Conservation (phyloP, 2,888 invertebrate species). For the Troides helena region DNA sequence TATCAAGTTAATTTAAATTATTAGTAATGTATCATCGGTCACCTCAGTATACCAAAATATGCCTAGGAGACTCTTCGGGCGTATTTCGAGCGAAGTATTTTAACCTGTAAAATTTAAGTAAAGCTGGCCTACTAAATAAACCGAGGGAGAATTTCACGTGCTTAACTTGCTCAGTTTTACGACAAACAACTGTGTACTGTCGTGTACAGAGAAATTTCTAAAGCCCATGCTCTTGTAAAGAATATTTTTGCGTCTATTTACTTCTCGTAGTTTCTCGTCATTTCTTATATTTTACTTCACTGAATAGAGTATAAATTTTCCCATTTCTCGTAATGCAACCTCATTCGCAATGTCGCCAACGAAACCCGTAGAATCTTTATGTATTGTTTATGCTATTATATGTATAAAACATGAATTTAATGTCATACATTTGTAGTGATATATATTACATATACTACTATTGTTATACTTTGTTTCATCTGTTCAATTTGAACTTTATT, state of each 20-base stretch:
- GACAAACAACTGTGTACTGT: slow-evolving; percentile 19
- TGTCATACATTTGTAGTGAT: not conserved
- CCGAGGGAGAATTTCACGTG: slow-evolving; percentile 8
- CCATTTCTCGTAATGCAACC: slow-evolving; percentile 38
- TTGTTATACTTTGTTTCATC: no score
- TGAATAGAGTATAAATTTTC: slow-evolving; percentile 35
- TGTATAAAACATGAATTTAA: no score
- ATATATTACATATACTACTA: not conserved
- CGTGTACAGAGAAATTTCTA: slow-evolving; percentile 18
- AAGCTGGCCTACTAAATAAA: slow-evolving; percentile 25
- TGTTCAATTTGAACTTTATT: no score
- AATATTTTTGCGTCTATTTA: slow-evolving; percentile 21
- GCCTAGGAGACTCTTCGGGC: not conserved
- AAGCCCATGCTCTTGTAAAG: slow-evolving; percentile 10
- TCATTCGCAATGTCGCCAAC: slow-evolving; percentile 6
- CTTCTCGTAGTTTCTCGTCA: slow-evolving; percentile 14
- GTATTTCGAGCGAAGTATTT: not conserved
- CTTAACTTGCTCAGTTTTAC: slow-evolving; percentile 21
- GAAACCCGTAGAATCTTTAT: no score
- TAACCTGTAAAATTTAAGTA: not conserved
- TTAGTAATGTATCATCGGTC: no score
- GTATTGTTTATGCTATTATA: no score
- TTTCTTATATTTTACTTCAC: slow-evolving; percentile 22
- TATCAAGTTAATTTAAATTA: no score
- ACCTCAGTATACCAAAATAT: no score